Base-by-base conservation (phyloP, 1,140 invertebrate genomes). In the Heliconius eleuchia region DNA sequence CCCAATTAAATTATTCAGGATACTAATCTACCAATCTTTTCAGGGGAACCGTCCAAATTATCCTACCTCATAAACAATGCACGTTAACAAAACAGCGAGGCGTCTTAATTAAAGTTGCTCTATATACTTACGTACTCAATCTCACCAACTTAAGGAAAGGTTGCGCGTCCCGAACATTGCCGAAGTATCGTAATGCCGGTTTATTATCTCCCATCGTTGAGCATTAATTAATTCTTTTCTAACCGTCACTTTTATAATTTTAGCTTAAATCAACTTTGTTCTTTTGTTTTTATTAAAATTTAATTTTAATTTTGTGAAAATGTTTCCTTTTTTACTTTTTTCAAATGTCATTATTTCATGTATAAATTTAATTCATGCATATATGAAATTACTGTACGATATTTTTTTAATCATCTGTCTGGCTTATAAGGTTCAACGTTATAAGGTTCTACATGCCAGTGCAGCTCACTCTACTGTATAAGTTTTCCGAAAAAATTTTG, bases 71-170 rank as follows among this genome's bases (percentile, higher is more conserved):
- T 91, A 90, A 92, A 91, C 87, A 91, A 91, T 89, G 87, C 84
- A 92, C 72, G 85, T 84, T 85, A 87, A 85, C 79, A 87, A 87
- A 87, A 89, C 84, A 85, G 85, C 80, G 74, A 84, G 82, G 84
- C 85, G 86, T 90, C 85, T 89, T 91, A 91, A 91, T 92, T 91
- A 89, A 91, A 93, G 84, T 91, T 86, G 80, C 90, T 93, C 92
- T 92, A 91, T 94, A 90, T 88, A 90, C 83, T 89, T 94, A 90
- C 87, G 80, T 90, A 89, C 89, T 91, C 91, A 91, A 92, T 91
- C 91, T 92, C 92, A 87, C 92, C 91, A 92, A 94, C 90, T 94
- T 94, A 92, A 91, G 90, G 90, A 92, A 92, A 94, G 91, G 92
- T 94, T 92, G 79, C 88, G 76, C 82, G 70, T 82, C 90, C 90